Evolutionary conservation across 2,888 invertebrate species (phyloP), one percentile per base, ranked within the genome.

Genomic region (Nudaria mundana): DNA sequence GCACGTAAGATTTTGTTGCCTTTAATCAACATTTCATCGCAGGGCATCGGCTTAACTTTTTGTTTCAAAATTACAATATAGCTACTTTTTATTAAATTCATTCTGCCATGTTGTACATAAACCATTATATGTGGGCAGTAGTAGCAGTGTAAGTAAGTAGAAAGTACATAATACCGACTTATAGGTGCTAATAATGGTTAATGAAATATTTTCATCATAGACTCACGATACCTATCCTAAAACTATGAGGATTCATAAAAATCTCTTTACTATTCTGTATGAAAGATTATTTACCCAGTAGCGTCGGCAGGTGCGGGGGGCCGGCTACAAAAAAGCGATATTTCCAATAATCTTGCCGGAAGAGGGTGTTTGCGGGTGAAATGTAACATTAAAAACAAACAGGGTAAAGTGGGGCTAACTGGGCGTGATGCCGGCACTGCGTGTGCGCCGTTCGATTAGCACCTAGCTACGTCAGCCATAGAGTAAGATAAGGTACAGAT

Each of bases 301-400:
- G 77, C 73, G 34, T 44, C 44, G 61, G 48, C 66, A 66, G 73
- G 66, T 67, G 73, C 66, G 67, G 73, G 67, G 73, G 66, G 66
- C 72, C 66, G 67, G 73, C 43, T 55, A 66, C 64, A 70, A 73
- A 80, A 79, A 80, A 79, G 75, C 71, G 76, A 70, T 71, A 74
- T 71, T 85, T 85, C 84, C 74, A 81, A 75, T 77, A 76, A 86
- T 64, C 71, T 65, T 59, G 66, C 73, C 84, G 85, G 86, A 84
- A 84, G 77, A 79, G 72, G 77, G 74, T 73, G 77, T 80, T 82
- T 76, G 74, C 71, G 69, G 81, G 81, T 74, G 62, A 75, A 81
- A 80, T 66, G 76, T 84, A 85, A 85, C 67, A 64, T 65, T 64
- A 66, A 77, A 65, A 71, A 76, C 72, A 82, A 86, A 87, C 56